Evolutionary conservation across 2,113 vertebrate genomes (phyloP).

Genomic region (Notarius quadriscutis): DNA sequence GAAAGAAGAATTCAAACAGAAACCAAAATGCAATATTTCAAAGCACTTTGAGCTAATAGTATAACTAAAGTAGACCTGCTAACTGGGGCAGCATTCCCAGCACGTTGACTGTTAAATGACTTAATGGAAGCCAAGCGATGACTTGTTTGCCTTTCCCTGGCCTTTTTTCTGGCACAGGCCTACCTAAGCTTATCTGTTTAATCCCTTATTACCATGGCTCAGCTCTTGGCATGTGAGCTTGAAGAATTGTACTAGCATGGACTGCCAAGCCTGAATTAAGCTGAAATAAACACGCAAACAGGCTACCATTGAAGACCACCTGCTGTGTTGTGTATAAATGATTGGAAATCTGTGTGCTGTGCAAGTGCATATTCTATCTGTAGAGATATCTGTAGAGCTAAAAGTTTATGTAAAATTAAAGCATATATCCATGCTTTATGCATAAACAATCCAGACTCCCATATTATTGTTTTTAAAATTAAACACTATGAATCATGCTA

Average conservation of each 20-base stretch:
- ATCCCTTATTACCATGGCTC: slow-evolving; percentile 57
- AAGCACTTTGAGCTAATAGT: not conserved
- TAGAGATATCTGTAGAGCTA: not conserved
- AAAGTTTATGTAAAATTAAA: not conserved
- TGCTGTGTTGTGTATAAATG: not conserved
- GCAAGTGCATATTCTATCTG: not conserved
- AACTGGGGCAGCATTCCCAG: not conserved
- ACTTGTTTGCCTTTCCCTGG: slow-evolving; percentile 28
- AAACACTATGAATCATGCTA: not conserved
- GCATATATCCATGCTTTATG: not conserved
- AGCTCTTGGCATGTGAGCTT: slow-evolving; percentile 54
- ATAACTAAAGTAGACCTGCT: not conserved
- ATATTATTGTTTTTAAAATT: not conserved
- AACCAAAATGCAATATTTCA: not conserved
- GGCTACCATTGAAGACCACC: slow-evolving; percentile 15
- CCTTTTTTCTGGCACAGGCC: slow-evolving; percentile 19
- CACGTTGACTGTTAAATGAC: slow-evolving; percentile 33
- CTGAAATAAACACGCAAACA: slow-evolving; percentile 47
- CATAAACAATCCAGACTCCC: not conserved
- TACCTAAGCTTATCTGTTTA: slow-evolving; percentile 25
- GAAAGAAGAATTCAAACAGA: not conserved
- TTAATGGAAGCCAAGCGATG: not conserved
- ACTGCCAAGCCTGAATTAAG: slow-evolving; percentile 63
- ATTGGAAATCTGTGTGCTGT: not conserved
- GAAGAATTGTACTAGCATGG: slow-evolving; percentile 59